These are phyloP conservation scores for Epinotia brunnichana DNA, from an alignment of 2,888 invertebrate species.

Conservation along the genomic window DNA sequence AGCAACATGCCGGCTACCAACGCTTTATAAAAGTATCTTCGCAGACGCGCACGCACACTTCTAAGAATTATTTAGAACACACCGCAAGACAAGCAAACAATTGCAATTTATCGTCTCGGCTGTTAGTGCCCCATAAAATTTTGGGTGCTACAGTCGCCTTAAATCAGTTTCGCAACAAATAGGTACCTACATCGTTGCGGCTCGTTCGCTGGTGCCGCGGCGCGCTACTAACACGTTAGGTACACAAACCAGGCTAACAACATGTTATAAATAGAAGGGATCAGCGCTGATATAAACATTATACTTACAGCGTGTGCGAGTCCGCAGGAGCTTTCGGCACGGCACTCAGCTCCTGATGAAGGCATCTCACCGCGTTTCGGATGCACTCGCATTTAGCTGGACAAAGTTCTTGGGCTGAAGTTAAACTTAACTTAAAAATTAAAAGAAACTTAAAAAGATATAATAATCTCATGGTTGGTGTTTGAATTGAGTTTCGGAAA, in stretches of 20 bases:
- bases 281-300: conserved; percentile 48
- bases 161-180: conserved; percentile 50
- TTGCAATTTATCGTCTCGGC: too few species aligned
- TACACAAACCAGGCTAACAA: conserved; percentile 53
- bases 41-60: conserved; percentile 25
- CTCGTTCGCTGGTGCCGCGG: conserved; percentile 51
- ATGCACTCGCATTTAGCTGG: conserved; percentile 69
- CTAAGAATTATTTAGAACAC: conserved; percentile 21
- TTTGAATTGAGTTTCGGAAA: neutral
- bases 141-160: neutral
- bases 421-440: conserved; percentile 54
- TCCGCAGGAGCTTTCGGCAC: conserved; percentile 65
- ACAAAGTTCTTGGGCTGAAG: conserved; percentile 57
- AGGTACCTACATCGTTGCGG: conserved; percentile 57
- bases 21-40: conserved; percentile 18
- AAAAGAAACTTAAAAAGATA: conserved; percentile 59
- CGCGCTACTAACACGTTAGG: conserved; percentile 49
- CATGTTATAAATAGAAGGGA: conserved; percentile 51
- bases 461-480: conserved; percentile 54
- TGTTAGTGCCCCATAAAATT: too few species aligned
- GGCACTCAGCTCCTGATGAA: conserved; percentile 63
- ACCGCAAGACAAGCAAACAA: conserved; percentile 1
- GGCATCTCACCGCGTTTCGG: conserved; percentile 64
- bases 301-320: conserved; percentile 73
- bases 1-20: neutral